phyloP scores from a whole-genome alignment of 2,888 invertebrate species.

The Philopedon plagiatum region DNA sequence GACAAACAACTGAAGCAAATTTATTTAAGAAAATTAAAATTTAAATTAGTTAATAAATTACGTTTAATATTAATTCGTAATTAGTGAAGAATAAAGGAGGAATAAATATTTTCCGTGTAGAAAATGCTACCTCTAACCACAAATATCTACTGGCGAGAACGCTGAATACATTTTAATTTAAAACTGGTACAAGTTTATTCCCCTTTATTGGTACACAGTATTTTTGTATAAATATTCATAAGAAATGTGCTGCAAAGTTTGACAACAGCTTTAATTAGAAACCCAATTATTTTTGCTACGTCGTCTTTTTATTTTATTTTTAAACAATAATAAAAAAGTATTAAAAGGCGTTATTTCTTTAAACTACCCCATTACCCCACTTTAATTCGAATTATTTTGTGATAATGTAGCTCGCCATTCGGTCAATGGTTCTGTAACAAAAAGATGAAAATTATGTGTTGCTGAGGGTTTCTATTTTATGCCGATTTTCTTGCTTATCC shows the following conservation, averaged over 20 bases:
- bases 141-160: slow-evolving; percentile 40
- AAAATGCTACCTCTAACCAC: slow-evolving; percentile 38
- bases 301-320: background rate
- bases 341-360: slow-evolving; percentile 7
- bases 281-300: slow-evolving; percentile 32
- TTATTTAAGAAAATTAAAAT: slow-evolving; percentile 38
- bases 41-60: slow-evolving; percentile 41
- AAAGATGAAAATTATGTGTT: background rate
- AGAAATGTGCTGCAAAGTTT: slow-evolving; percentile 48
- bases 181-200: slow-evolving; percentile 50
- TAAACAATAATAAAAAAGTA: slow-evolving; percentile 8
- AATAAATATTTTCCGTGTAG: slow-evolving; percentile 43
- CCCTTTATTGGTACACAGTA: slow-evolving; percentile 47
- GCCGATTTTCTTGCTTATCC: too few species aligned
- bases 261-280: slow-evolving; percentile 44
- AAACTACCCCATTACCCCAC: background rate
- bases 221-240: slow-evolving; percentile 51
- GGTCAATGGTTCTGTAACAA: background rate
- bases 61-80: slow-evolving; percentile 33
- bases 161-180: slow-evolving; percentile 49
- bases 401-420: too few species aligned
- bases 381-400: background rate
- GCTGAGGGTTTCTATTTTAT: too few species aligned
- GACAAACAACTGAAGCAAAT: slow-evolving; percentile 21
- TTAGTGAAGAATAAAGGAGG: slow-evolving; percentile 31